Percentiles rank a stretch among this genome's conserved stretches.
Evolutionary conservation across 2,113 vertebrate species (phyloP).

Genomic region (Aleadryas rufinucha): DNA sequence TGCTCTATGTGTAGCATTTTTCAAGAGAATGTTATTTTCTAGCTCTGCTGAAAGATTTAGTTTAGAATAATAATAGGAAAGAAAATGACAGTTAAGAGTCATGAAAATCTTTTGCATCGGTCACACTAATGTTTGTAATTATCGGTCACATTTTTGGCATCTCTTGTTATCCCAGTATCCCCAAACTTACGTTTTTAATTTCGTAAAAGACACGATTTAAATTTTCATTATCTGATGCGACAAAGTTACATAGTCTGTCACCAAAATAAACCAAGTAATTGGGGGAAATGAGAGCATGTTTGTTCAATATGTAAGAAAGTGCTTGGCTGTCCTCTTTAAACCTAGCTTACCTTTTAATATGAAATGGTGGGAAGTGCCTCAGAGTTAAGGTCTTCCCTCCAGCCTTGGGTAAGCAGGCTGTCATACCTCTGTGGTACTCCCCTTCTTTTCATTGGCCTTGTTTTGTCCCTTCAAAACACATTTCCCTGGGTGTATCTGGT

Average conservation of each 20-base stretch:
- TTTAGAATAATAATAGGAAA: neutral
- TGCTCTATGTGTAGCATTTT: neutral
- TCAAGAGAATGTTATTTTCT: neutral
- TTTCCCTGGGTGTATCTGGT: neutral
- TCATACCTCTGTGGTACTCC: neutral
- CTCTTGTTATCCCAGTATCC: neutral
- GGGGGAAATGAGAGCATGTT: neutral
- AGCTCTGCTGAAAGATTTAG: neutral
- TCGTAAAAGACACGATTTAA: neutral
- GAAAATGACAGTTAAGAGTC: neutral
- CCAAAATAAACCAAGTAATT: neutral
- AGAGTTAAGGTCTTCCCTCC: neutral
- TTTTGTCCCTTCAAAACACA: neutral
- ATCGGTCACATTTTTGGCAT: neutral
- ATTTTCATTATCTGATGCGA: neutral
- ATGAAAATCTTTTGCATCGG: neutral
- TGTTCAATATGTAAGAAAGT: neutral
- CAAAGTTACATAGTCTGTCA: neutral
- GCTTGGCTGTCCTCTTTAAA: neutral
- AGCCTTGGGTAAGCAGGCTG: neutral
- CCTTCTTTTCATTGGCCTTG: neutral
- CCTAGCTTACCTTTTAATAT: neutral
- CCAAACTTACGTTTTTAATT: neutral
- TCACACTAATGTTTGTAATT: neutral
- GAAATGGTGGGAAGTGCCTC: neutral